Percentiles rank a stretch among this genome's conserved stretches.
These are phyloP conservation scores for Dastarcus helophoroides DNA, from an alignment of 2,888 invertebrate genomes.

Conservation along the genomic window DNA sequence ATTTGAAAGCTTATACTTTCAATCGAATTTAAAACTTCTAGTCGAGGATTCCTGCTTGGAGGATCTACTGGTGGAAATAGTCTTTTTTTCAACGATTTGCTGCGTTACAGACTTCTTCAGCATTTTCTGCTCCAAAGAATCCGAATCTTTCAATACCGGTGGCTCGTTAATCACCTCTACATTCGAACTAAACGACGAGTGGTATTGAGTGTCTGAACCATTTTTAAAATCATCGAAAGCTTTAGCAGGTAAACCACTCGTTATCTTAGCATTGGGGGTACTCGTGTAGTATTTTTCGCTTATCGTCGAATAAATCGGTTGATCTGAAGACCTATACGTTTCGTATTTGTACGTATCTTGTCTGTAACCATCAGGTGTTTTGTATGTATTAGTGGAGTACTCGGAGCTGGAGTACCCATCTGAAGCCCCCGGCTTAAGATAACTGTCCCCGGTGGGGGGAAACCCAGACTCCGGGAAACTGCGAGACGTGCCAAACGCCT, in stretches of 20 bases:
- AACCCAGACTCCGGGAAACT: no score
- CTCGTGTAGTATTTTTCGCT: slow-evolving; percentile 33
- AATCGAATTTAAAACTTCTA: slow-evolving; percentile 34
- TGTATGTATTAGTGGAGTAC: slow-evolving; percentile 29
- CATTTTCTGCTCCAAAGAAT: slow-evolving; percentile 53
- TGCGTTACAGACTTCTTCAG: slow-evolving; percentile 57
- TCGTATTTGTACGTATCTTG: slow-evolving; percentile 33
- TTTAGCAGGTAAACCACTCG: slow-evolving; percentile 20
- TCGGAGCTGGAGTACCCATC: slow-evolving; percentile 30
- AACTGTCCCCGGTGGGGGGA: no score
- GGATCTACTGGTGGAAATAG: slow-evolving; percentile 48
- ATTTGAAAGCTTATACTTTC: not conserved
- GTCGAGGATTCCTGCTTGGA: slow-evolving; percentile 35
- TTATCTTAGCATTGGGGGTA: slow-evolving; percentile 17
- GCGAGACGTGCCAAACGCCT: no score
- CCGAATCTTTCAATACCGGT: slow-evolving; percentile 37
- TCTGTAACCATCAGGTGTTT: slow-evolving; percentile 34
- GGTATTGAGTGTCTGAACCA: slow-evolving; percentile 24
- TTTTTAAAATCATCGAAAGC: slow-evolving; percentile 25
- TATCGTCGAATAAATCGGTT: slow-evolving; percentile 27
- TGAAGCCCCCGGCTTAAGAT: slow-evolving; percentile 8
- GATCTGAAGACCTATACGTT: slow-evolving; percentile 28
- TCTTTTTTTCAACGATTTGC: slow-evolving; percentile 56
- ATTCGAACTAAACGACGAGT: slow-evolving; percentile 28
- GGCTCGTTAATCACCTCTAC: slow-evolving; percentile 31